phyloP scores from a whole-genome alignment of 2,797 vertebrate species.

The Bradypodion ventrale region DNA sequence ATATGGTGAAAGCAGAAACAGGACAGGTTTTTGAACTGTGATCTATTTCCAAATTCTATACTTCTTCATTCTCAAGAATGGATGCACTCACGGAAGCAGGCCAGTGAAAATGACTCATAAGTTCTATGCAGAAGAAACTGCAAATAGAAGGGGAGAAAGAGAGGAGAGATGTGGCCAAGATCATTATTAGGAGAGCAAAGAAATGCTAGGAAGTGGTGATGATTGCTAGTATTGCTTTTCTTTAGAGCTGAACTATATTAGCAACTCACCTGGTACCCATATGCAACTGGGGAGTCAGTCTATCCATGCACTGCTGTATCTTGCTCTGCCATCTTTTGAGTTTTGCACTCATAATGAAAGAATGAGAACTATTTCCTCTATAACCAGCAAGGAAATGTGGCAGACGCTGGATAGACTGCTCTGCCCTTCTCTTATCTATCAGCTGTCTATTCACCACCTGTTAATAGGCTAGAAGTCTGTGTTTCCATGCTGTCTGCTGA shows the following conservation, averaged over 20 bases:
- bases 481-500: no score
- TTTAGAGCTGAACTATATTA: not conserved
- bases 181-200: not conserved
- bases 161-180: not conserved
- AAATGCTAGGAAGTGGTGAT: not conserved
- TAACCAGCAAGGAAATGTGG: not conserved
- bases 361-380: not conserved
- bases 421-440: no score
- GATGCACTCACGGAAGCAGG: not conserved
- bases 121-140: not conserved
- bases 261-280: not conserved
- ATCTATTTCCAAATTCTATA: not conserved
- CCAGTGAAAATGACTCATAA: not conserved
- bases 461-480: not conserved
- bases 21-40: no score
- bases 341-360: not conserved
- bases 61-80: no score
- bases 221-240: not conserved
- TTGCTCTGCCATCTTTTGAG: not conserved
- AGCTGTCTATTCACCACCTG: not conserved
- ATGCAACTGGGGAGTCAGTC: no score
- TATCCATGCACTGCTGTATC: not conserved
- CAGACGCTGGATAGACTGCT: not conserved
- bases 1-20: no score
- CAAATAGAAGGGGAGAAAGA: not conserved